Evolutionary conservation across 2,888 invertebrate species (phyloP), one percentile per base, ranked within the genome.

Genomic region (Malthinus flaveolus): DNA sequence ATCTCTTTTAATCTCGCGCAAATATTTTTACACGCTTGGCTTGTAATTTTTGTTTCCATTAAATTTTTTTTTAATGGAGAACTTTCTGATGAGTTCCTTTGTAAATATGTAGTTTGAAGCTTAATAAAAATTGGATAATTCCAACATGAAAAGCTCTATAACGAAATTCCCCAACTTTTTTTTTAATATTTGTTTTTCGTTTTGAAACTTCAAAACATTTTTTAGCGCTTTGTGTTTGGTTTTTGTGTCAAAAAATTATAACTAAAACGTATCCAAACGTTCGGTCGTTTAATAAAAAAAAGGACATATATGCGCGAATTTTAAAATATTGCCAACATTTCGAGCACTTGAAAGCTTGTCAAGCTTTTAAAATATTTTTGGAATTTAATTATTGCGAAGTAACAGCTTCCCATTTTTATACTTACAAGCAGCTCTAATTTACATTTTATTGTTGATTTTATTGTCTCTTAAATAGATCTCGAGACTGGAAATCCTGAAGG

Each of bases 301-400:
- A 11, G 2, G 13, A 15, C 23, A 42, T n/a, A 23, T 39, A 9
- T 11, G 7, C n/a, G n/a, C 39, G 13, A 23, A 42, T 42, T 42
- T 42, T 42, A 42, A 15, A 42, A 42, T 42, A 42, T 42, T 23
- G 39, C 39, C 39, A 42, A 42, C 39, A 42, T 42, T 23, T 23
- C 39, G 9, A 23, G 7, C 9, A 23, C 34, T 37, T 36, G 31
- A 49, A 55, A 47, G 37, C 49, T 4, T 42, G 42, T 55, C 55
- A 49, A 34, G 49, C 49, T 35, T 44, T 39, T 49, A 36, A 36
- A 55, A 49, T 49, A 55, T 55, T 55, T 55, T 55, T 49, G 49
- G 49, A 55, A 55, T 55, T 55, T 55, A 55, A 55, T 55, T 55
- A 55, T 49, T 49, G 13, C 23, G 23, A 13, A 42, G 39, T 42